These are phyloP conservation scores for Drosophila athabasca DNA, from an alignment of 1,140 invertebrate species.

Conservation along the genomic window DNA sequence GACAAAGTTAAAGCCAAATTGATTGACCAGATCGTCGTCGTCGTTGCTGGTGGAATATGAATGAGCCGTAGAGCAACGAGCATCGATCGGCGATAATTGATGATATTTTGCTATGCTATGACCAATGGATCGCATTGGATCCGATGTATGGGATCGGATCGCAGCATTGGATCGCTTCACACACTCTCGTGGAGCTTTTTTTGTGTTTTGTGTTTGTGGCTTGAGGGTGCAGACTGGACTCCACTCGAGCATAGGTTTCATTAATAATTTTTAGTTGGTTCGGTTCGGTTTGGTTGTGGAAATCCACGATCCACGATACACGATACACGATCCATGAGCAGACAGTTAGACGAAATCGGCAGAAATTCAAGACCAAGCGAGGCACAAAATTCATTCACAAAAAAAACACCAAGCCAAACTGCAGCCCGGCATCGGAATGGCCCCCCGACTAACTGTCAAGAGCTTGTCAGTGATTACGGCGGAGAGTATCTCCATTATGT, in stretches of 20 bases:
- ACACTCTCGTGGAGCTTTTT: constrained; percentile 42
- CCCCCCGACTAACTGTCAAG: constrained; percentile 42
- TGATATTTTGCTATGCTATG: constrained; percentile 62
- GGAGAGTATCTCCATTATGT: constrained; percentile 47
- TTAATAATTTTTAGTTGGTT: constrained; percentile 55
- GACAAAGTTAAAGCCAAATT: constrained; percentile 65
- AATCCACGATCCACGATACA: constrained; percentile 23
- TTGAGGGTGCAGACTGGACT: constrained; percentile 33
- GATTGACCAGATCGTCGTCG: constrained; percentile 68
- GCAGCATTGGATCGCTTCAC: constrained; percentile 54
- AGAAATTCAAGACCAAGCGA: constrained; percentile 17
- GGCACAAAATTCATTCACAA: constrained; percentile 67
- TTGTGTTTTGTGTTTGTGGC: neutral
- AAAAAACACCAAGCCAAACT: too few relatives aligned
- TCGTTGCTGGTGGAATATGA: constrained; percentile 41
- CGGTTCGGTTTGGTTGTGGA: constrained; percentile 23
- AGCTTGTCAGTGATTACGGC: constrained; percentile 50
- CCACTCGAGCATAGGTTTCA: constrained; percentile 40
- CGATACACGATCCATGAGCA: constrained; percentile 17
- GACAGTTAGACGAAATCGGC: constrained; percentile 59
- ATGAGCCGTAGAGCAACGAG: constrained; percentile 68
- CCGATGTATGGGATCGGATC: constrained; percentile 30
- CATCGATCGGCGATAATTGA: constrained; percentile 66
- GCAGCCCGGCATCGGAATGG: constrained; percentile 5
- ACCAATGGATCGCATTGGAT: constrained; percentile 36